Evolutionary conservation across 2,888 invertebrate species (phyloP).

Genomic region (Stictocephala bisonia): DNA sequence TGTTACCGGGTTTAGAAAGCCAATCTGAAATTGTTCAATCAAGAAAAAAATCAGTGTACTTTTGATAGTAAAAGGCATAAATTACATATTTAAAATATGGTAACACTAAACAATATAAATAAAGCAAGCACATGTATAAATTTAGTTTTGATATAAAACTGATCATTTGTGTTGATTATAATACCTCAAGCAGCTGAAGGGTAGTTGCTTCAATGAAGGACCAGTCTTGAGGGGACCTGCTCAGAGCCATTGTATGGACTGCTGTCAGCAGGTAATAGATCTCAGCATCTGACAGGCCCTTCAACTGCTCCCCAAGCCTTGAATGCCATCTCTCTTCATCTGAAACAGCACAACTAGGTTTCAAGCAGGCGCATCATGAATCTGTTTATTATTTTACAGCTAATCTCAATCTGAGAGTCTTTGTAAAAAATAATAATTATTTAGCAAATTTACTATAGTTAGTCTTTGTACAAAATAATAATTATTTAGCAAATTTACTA

Average conservation of each 20-base stretch:
- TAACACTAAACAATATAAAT: background rate
- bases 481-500: too few species aligned
- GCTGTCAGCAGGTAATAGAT: constrained; percentile 81
- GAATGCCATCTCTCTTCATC: constrained; percentile 36
- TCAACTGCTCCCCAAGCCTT: constrained; percentile 70
- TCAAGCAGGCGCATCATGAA: too few species aligned
- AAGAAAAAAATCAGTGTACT: constrained; percentile 23
- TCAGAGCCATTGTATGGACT: constrained; percentile 82
- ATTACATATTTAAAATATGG: background rate
- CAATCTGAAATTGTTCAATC: constrained; percentile 69
- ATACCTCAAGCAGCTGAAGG: constrained; percentile 76
- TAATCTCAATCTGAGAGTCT: too few species aligned
- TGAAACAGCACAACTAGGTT: constrained; percentile 49
- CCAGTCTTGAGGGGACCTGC: constrained; percentile 71
- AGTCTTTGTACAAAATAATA: too few species aligned
- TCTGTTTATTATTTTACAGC: too few species aligned
- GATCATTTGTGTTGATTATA: constrained; percentile 16
- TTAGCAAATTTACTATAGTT: too few species aligned
- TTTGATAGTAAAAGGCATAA: background rate
- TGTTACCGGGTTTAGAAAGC: constrained; percentile 76
- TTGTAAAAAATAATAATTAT: too few species aligned
- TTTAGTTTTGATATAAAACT: background rate
- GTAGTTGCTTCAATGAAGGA: constrained; percentile 75
- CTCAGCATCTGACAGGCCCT: constrained; percentile 74
- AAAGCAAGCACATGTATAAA: too few species aligned